A percentile compares a stretch with the other conserved stretches of the same genome.
Evolutionary conservation across 2,797 vertebrate genomes (phyloP).

Genomic region (Lateolabrax maculatus): DNA sequence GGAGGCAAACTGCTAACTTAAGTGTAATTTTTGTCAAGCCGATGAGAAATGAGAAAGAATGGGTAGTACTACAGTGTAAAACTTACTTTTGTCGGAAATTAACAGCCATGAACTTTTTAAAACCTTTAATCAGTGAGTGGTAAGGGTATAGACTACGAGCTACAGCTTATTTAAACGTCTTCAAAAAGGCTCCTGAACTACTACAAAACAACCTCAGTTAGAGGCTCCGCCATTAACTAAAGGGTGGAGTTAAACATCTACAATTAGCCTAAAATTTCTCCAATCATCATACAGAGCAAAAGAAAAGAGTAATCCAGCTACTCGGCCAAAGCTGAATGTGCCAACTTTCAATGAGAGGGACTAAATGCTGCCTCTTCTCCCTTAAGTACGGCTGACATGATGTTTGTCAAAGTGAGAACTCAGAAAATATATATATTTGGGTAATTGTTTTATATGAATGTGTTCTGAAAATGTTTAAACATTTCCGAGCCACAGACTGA

Average conservation of each 20-base stretch:
- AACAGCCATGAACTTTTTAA: slow-evolving; percentile 22
- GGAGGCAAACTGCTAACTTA: not conserved
- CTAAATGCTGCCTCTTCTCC: not conserved
- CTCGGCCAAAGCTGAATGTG: slow-evolving; percentile 5
- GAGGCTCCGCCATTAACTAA: not conserved
- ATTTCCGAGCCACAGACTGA: not conserved
- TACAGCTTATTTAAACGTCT: not conserved
- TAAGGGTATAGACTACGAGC: not conserved
- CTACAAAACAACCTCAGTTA: slow-evolving; percentile 24
- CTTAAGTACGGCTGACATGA: slow-evolving; percentile 3
- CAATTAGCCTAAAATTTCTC: not conserved
- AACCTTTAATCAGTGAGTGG: slow-evolving; percentile 39
- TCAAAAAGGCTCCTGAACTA: not conserved
- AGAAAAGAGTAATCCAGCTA: not conserved
- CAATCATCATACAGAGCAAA: not conserved
- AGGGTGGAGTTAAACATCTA: slow-evolving; percentile 17
- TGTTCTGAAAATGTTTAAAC: not conserved
- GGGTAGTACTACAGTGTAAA: not conserved
- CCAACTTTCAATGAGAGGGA: slow-evolving; percentile 1
- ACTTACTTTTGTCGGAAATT: not conserved
- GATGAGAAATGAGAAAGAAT: fast-evolving
- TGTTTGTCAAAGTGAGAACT: slow-evolving; percentile 1
- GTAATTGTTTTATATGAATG: not conserved
- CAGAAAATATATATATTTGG: not conserved
- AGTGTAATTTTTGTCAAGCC: not conserved